Conservation (phyloP, 2,888 invertebrate genomes). For the Limnephilus lunatus region DNA sequence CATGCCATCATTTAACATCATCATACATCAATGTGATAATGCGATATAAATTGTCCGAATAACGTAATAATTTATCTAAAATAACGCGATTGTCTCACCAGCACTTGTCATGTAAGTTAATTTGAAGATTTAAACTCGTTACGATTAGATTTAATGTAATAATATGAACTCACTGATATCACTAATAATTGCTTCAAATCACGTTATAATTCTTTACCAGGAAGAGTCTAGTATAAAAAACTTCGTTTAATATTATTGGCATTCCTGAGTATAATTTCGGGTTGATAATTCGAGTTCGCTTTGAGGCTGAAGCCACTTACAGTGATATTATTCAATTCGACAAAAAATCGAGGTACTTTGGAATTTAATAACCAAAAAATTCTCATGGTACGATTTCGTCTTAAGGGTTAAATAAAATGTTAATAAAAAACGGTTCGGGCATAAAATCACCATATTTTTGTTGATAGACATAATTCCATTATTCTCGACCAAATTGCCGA, state of each 20-base stretch:
- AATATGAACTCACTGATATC: background rate
- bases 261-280: conserved; percentile 37
- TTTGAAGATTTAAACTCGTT: background rate
- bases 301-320: background rate
- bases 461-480: conserved; percentile 16
- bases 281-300: conserved; percentile 20
- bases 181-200: conserved; percentile 36
- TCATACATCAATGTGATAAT: background rate
- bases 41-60: background rate
- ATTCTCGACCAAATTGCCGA: conserved; percentile 16
- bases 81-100: background rate
- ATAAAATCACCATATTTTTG: conserved; percentile 44
- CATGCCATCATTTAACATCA: background rate
- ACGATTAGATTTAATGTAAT: background rate
- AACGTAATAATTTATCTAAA: background rate
- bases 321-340: conserved; percentile 27
- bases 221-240: conserved; percentile 25
- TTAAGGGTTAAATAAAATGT: conserved; percentile 32
- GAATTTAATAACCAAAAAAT: conserved; percentile 21
- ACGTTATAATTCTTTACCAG: conserved; percentile 26
- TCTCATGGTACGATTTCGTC: conserved; percentile 24
- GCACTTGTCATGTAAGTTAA: background rate
- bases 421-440: background rate
- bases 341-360: conserved; percentile 30
- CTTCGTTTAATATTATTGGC: conserved; percentile 41